Percentiles rank a stretch among this genome's conserved stretches.
These are phyloP conservation scores for Nibea coibor DNA, from an alignment of 2,113 vertebrate species.

Conservation along the genomic window DNA sequence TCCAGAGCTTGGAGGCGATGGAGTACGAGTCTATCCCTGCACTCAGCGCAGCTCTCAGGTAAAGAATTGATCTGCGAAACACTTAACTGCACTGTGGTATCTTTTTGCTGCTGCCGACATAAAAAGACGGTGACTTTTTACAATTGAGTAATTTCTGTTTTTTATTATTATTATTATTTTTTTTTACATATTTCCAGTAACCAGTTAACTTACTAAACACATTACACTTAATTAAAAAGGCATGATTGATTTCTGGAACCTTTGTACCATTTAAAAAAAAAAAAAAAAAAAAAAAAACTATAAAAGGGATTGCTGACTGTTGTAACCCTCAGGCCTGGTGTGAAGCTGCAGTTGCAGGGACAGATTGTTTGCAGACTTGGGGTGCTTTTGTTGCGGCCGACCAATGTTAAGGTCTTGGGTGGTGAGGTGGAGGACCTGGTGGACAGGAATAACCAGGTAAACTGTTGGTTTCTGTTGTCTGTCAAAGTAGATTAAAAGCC, in stretches of 20 bases:
- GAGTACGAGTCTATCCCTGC: slow-evolving; percentile 90
- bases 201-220: neutral
- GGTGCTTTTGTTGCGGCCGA: slow-evolving; percentile 90
- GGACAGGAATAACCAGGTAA: slow-evolving; percentile 82
- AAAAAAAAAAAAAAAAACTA: no score
- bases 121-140: neutral
- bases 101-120: neutral
- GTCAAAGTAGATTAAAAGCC: no score
- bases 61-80: neutral
- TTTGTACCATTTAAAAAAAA: neutral
- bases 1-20: slow-evolving; percentile 92
- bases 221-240: no score
- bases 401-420: slow-evolving; percentile 92
- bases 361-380: slow-evolving; percentile 89
- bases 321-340: slow-evolving; percentile 85
- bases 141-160: neutral
- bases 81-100: neutral
- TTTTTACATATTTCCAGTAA: no score
- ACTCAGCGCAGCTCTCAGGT: slow-evolving; percentile 82
- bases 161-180: no score
- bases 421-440: slow-evolving; percentile 93
- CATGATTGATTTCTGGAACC: neutral
- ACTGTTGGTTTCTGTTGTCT: neutral
- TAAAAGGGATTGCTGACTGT: neutral
- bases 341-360: slow-evolving; percentile 92